Conservation (phyloP, 2,797 vertebrate genomes). For the Enteromius treurensis region DNA sequence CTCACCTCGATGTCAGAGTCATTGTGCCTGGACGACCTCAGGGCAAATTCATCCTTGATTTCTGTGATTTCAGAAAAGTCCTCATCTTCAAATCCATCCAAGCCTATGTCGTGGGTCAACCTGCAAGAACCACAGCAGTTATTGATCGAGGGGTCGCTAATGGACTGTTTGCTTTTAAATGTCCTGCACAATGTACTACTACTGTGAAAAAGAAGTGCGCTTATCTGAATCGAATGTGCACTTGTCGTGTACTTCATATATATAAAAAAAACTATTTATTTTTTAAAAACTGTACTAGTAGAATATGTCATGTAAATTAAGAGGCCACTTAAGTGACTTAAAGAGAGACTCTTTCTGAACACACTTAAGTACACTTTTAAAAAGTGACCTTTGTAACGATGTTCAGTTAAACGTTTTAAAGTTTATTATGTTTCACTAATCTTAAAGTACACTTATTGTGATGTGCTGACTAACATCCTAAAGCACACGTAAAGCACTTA, state of each 20-base stretch:
- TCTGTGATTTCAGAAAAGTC: slow-evolving; percentile 94
- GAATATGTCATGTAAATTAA: not conserved
- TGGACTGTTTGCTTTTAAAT: not conserved
- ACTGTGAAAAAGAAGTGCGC: not conserved
- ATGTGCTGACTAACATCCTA: not conserved
- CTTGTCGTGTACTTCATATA: not conserved
- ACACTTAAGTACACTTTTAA: not conserved
- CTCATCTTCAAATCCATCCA: slow-evolving; percentile 98
- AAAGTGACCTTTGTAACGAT: not conserved
- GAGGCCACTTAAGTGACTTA: not conserved
- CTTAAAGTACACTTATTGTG: not conserved
- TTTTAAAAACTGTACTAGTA: not conserved
- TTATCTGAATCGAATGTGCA: not conserved
- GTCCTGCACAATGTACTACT: not conserved
- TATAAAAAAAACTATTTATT: too few relatives aligned
- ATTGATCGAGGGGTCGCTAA: not conserved
- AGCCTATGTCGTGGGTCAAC: slow-evolving; percentile 97
- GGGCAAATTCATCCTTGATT: slow-evolving; percentile 92
- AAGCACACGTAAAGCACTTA: not conserved
- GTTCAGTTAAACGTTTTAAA: not conserved
- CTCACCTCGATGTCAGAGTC: slow-evolving; percentile 86
- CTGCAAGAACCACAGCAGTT: slow-evolving; percentile 68
- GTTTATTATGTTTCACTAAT: not conserved
- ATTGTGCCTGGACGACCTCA: slow-evolving; percentile 89
- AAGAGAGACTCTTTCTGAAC: not conserved